These are phyloP conservation scores for Hydrophis major DNA, from an alignment of 2,797 vertebrate species.

Conservation along the genomic window DNA sequence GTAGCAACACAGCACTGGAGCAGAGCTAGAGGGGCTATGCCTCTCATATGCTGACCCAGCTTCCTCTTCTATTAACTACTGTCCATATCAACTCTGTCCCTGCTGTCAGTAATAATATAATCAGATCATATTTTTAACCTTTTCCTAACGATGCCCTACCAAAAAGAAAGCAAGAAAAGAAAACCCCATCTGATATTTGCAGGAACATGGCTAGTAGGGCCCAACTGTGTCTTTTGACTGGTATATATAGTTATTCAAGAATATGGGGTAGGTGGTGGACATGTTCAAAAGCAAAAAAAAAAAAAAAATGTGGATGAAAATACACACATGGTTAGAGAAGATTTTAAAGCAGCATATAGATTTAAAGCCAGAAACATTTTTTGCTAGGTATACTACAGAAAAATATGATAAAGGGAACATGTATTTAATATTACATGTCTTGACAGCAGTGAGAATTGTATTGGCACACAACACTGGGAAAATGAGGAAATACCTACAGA, in stretches of 20 bases:
- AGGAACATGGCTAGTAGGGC: neutral
- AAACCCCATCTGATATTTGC: neutral
- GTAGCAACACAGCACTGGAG: neutral
- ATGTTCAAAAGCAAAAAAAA: no score
- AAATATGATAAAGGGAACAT: no score
- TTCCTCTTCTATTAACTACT: neutral
- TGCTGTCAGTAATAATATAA: neutral
- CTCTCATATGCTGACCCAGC: neutral
- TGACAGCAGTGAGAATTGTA: no score
- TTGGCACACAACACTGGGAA: no score
- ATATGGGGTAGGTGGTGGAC: neutral
- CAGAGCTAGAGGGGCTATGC: neutral
- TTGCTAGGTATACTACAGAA: no score
- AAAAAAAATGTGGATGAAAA: no score
- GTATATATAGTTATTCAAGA: neutral
- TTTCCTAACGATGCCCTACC: neutral
- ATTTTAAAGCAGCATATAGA: no score
- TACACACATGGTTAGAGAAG: no score
- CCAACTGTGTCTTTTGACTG: neutral
- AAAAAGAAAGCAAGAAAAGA: neutral
- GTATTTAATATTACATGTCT: no score
- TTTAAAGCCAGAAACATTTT: no score
- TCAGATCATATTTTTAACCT: neutral
- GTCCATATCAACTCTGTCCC: neutral
- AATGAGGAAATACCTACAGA: no score